Evolutionary conservation across 2,113 vertebrate species (phyloP), one percentile per base, ranked within the genome.

Genomic region (Siniperca chuatsi): DNA sequence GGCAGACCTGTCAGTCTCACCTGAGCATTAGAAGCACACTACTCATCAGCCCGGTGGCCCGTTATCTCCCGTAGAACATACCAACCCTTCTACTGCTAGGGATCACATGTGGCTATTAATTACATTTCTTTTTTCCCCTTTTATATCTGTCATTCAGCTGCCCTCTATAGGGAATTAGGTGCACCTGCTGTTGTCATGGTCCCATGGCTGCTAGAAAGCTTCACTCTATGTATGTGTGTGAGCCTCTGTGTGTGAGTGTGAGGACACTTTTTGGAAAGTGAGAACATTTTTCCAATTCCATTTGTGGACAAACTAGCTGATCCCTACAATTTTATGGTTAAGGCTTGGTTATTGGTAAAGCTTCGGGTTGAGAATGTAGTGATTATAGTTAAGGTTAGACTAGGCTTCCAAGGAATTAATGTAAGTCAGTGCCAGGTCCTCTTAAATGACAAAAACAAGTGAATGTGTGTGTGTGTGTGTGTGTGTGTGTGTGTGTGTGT

Each of bases 171-270:
- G 57, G 86, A 87, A 89, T 87, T 85, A 86, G 44, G 21, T 60
- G 79, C 89, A 92, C 83, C 88, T 90, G 88, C 84, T 91, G 79
- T 77, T 90, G 78, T 85, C 70, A 79, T 64, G 83, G 83, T 81
- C 81, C 68, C 20, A 0, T 44, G 73, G 54, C 70, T 55, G 44
- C 52, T 46, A 0, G 29, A 80, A 62, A 82, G 67, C 64, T 70
- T 77, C 48, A 61, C 67, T 78, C 21, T 21, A 18, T 52, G 16
- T n/a, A 16, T 58, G 10, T 46, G 29, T 83, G 67, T 83, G 65
- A 21, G 46, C 10, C 9, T 48, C 16, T 20, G 66, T 29, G 16
- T 58, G 66, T 66, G 25, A 64, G 7, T 72, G 10, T 2, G 8
- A 42, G 21, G 2, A 15, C 16, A 8, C 18, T 2, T n/a, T 74